These are phyloP conservation scores for Lucinisca nassula DNA, from an alignment of 2,888 invertebrate genomes.

Conservation along the genomic window DNA sequence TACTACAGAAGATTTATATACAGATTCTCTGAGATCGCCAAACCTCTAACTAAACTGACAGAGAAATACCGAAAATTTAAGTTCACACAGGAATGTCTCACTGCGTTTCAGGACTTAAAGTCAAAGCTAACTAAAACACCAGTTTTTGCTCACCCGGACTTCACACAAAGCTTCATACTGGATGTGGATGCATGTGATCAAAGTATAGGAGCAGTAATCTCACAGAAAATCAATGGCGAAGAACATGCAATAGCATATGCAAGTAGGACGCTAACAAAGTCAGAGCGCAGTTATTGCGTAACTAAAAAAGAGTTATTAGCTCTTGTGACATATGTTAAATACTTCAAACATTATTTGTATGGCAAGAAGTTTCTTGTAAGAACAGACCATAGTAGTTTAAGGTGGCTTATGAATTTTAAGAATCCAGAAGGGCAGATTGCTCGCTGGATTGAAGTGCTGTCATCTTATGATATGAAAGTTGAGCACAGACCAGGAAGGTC, in stretches of 20 bases:
- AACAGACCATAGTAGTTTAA: background rate
- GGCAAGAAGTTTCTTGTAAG: background rate
- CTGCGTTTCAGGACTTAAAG: background rate
- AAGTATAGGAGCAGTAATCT: background rate
- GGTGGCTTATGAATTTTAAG: background rate
- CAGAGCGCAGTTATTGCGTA: background rate
- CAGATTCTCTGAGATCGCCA: background rate
- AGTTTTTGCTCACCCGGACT: background rate
- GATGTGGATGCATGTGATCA: conserved; percentile 3
- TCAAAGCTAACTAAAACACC: background rate
- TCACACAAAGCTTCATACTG: background rate
- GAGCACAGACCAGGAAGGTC: too few species aligned
- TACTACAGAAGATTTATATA: conserved; percentile 33
- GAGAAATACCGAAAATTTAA: conserved; percentile 7
- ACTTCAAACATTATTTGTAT: background rate
- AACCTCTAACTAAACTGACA: background rate
- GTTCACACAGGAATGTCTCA: conserved; percentile 37
- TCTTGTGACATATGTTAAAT: background rate
- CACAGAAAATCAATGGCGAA: background rate
- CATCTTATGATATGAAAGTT: too few species aligned
- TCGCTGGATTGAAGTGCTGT: too few species aligned
- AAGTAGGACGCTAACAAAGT: background rate
- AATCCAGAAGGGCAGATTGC: background rate
- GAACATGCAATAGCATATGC: background rate
- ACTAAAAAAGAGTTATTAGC: background rate